Percentiles rank a stretch among this genome's conserved stretches.
Evolutionary conservation across 1,140 invertebrate species (phyloP).

Genomic region (Leguminivora glycinivorella): DNA sequence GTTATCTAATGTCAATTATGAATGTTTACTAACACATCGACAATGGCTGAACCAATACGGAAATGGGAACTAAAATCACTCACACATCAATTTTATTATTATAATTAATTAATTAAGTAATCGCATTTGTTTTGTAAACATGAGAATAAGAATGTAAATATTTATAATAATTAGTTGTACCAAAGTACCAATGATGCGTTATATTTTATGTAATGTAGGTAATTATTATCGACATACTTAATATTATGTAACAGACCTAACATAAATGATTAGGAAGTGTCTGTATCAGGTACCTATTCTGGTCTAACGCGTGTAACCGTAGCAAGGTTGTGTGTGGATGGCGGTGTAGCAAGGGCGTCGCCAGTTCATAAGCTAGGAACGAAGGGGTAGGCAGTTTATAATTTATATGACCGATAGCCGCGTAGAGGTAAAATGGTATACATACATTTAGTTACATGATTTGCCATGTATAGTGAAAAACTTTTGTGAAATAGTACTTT

Average conservation of each 20-base stretch:
- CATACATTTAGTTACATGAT: too few relatives aligned
- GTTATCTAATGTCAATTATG: conserved; percentile 22
- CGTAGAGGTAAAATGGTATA: too few relatives aligned
- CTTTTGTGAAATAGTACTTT: too few relatives aligned
- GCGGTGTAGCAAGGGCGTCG: too few relatives aligned
- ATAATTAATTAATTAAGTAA: conserved; percentile 38
- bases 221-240: not conserved
- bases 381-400: too few relatives aligned
- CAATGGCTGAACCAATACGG: conserved; percentile 11
- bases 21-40: conserved; percentile 18
- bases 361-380: too few relatives aligned
- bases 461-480: too few relatives aligned
- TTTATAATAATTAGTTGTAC: conserved; percentile 56
- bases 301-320: too few relatives aligned
- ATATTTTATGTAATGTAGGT: not conserved
- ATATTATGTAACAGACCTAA: not conserved
- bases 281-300: too few relatives aligned
- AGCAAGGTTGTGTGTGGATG: too few relatives aligned
- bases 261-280: not conserved
- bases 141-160: conserved; percentile 56
- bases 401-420: too few relatives aligned
- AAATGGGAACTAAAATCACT: conserved; percentile 39
- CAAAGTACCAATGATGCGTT: not conserved
- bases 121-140: conserved; percentile 68
- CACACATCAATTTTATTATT: conserved; percentile 37